A percentile compares a stretch with the other conserved stretches of the same genome.
Evolutionary conservation across 2,888 invertebrate genomes (phyloP).

Genomic region (Dolichomitus sp.): DNA sequence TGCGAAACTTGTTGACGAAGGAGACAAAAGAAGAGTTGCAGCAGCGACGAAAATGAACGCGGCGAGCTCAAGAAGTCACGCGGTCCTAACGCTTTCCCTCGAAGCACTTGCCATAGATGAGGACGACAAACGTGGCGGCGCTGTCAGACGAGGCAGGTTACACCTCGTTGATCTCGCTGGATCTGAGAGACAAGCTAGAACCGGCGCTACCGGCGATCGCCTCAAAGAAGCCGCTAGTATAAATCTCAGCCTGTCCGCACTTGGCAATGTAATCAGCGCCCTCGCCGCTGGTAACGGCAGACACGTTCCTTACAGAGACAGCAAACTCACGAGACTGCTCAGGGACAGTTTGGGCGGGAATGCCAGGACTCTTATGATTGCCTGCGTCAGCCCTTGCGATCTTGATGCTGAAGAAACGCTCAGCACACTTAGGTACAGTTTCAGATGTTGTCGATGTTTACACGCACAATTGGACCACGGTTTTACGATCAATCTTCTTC

Average conservation of each 20-base stretch:
- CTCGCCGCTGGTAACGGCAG: conserved; percentile 91
- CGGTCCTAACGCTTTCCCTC: conserved; percentile 94
- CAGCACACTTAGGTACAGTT: conserved; percentile 89
- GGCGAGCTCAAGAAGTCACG: conserved; percentile 94
- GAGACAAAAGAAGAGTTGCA: conserved; percentile 93
- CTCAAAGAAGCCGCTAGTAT: conserved; percentile 96
- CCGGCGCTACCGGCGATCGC: conserved; percentile 94
- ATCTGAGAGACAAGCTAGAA: conserved; percentile 94
- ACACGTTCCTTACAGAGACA: conserved; percentile 94
- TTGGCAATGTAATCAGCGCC: conserved; percentile 96
- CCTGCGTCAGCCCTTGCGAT: conserved; percentile 94
- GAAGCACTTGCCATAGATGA: conserved; percentile 91
- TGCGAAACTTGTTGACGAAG: conserved; percentile 91
- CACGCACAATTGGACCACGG: too few relatives aligned
- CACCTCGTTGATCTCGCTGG: conserved; percentile 97
- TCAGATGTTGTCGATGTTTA: too few relatives aligned
- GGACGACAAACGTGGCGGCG: conserved; percentile 81
- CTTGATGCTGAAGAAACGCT: conserved; percentile 94
- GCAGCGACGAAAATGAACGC: conserved; percentile 97
- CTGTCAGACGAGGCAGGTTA: conserved; percentile 91
- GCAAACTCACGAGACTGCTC: conserved; percentile 93
- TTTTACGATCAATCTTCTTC: too few relatives aligned
- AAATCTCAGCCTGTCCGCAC: conserved; percentile 94
- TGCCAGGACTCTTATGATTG: conserved; percentile 96
- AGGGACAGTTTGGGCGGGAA: conserved; percentile 95